Conservation (phyloP, 2,888 invertebrate species). For the Salpingus planirostris region DNA sequence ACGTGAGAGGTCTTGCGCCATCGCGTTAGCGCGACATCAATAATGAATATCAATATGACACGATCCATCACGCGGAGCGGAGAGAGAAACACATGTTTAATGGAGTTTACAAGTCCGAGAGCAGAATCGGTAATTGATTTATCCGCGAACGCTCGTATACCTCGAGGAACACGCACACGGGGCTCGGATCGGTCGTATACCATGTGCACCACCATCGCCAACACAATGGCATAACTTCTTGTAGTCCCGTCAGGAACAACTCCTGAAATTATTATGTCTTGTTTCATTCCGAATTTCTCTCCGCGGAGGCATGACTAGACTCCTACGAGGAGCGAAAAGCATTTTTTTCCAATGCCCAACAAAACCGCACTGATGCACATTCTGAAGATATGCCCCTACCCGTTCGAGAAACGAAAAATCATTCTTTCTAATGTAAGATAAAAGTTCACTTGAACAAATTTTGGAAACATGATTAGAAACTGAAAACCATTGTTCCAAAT, state of each 20-base stretch:
- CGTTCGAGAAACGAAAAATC: too few species aligned
- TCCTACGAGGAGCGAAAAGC: too few species aligned
- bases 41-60: constrained; percentile 3
- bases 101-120: constrained; percentile 25
- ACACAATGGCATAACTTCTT: constrained; percentile 14
- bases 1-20: background rate
- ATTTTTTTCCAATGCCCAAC: too few species aligned
- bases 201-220: too few species aligned
- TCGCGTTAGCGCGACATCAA: background rate
- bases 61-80: constrained; percentile 24
- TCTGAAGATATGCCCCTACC: too few species aligned
- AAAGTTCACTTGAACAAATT: too few species aligned
- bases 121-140: constrained; percentile 19
- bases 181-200: constrained; percentile 11
- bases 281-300: constrained; percentile 4
- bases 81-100: constrained; percentile 26
- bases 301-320: too few species aligned
- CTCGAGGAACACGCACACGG: constrained; percentile 7
- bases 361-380: too few species aligned
- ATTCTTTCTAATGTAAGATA: too few species aligned
- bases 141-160: constrained; percentile 8
- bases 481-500: too few species aligned
- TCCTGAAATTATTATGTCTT: constrained; percentile 10
- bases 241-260: constrained; percentile 9
- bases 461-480: too few species aligned